These are phyloP conservation scores for Stomatorhinus walkeri DNA, from an alignment of 2,797 vertebrate genomes.

Conservation along the genomic window DNA sequence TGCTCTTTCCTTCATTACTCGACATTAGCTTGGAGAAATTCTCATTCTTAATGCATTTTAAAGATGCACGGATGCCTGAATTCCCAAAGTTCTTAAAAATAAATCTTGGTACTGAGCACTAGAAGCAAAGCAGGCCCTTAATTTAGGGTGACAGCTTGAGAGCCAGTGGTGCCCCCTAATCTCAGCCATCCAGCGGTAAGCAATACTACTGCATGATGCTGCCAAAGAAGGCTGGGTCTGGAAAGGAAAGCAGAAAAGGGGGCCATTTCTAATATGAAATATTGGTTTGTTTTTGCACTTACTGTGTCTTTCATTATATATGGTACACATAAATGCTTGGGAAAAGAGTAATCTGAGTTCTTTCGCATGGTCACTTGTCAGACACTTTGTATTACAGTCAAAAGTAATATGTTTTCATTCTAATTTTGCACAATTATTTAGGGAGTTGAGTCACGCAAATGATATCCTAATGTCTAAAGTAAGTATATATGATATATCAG, in stretches of 20 bases:
- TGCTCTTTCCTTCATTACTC: background rate
- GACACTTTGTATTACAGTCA: background rate
- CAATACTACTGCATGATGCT: background rate
- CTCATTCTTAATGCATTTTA: background rate
- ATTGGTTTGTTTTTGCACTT: background rate
- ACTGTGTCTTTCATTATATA: background rate
- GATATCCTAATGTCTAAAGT: background rate
- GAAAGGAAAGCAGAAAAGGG: background rate
- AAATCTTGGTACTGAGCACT: background rate
- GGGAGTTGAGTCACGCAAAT: background rate
- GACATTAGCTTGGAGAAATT: background rate
- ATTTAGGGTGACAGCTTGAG: background rate
- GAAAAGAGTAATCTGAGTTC: background rate
- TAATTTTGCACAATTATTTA: background rate
- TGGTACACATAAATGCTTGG: background rate
- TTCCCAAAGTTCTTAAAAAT: constrained; percentile 5
- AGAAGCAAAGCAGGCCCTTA: background rate
- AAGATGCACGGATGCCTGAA: background rate
- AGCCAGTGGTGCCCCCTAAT: background rate
- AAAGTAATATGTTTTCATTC: background rate
- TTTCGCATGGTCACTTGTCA: background rate
- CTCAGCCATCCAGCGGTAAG: background rate
- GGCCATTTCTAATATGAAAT: background rate
- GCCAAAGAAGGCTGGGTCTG: background rate
- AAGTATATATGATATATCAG: background rate